Evolutionary conservation across 2,797 vertebrate genomes (phyloP).

Genomic region (Nothura maculosa): DNA sequence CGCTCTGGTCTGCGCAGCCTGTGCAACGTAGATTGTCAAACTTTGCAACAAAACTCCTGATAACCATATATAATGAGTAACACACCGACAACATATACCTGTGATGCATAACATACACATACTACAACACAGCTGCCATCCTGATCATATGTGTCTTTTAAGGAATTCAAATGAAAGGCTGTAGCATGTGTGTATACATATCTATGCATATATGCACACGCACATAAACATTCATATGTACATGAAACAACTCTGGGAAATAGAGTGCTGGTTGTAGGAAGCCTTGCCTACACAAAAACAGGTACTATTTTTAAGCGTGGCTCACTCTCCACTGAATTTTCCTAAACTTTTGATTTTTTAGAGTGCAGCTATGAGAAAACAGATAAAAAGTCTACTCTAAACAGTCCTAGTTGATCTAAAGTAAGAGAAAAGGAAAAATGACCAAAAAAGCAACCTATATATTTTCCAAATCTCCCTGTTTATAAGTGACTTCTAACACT

Average conservation of each 20-base stretch:
- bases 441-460: accelerated
- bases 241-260: background rate
- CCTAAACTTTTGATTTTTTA: background rate
- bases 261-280: background rate
- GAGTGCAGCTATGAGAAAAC: background rate
- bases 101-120: accelerated
- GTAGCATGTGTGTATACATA: background rate
- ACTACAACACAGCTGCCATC: accelerated
- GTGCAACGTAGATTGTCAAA: constrained; percentile 17
- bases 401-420: background rate
- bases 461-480: background rate
- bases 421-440: background rate
- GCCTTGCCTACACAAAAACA: background rate
- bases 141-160: background rate
- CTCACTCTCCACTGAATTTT: background rate
- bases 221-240: accelerated
- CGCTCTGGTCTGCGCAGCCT: background rate
- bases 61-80: accelerated
- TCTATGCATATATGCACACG: background rate
- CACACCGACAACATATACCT: no score
- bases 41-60: background rate
- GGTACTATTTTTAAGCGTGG: background rate
- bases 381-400: accelerated
- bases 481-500: background rate
- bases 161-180: background rate